Base-by-base conservation (phyloP, 2,113 vertebrate genomes). In the Hydropotes inermis region DNA sequence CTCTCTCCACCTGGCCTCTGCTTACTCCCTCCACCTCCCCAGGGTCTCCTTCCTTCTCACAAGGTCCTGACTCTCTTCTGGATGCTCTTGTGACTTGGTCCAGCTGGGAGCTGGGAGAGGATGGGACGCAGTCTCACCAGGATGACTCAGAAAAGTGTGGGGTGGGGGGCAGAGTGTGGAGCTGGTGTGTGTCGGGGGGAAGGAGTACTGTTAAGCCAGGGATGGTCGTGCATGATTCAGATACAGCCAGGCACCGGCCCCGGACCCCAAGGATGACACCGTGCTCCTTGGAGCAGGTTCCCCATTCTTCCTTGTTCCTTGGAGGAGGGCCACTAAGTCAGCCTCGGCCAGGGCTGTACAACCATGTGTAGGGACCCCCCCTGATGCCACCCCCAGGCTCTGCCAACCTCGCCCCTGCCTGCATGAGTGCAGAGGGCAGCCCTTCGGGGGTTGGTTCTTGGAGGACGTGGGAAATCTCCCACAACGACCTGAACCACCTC, bases 371-470 rank as follows among this genome's bases (percentile, higher is more conserved):
- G 61, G 78, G 89, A 45, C 43, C 36, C 11, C 12, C 17, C 14
- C 30, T 2, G 3, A 1, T 7, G 12, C 6, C 0, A 1, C 0
- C 8, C 50, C 50, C 1, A 12, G 58, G 25, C 25, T 84, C 57
- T 36, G 36, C 9, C 4, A 12, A 5, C 7, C 0, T 4, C 0
- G 1, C 33, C n/a, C 33, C 33, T 33, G 16, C 97, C 98, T 98
- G 94, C 94, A 85, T 97, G 91, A 98, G 92, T 93, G 87, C 95
- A 92, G 91, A 96, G 6, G 0, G 55, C 86, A 92, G 70, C 82
- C 86, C 84, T 98, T 97, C 84, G 89, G 98, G 95, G 88, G 93
- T 95, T 95, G 97, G 89, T 97, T 98, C 94, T 93, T 86, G 94
- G 96, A 54, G 76, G 97, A 98, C 52, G 55, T 33, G 58, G 97